These are phyloP conservation scores for Drosophila lacertosa DNA, from an alignment of 1,140 invertebrate species.

Conservation along the genomic window DNA sequence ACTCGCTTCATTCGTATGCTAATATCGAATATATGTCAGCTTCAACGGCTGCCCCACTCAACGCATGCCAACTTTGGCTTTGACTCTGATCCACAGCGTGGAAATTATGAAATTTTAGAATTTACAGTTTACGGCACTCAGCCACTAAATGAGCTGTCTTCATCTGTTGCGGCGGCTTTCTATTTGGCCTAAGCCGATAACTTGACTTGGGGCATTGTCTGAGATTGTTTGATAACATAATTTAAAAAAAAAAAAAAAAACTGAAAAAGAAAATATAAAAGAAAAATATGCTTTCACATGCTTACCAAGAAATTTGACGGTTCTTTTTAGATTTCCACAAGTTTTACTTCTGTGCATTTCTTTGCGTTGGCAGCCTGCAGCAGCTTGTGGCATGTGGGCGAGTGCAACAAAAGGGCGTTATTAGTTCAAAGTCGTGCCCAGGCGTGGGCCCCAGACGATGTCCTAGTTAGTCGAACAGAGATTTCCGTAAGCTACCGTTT, in stretches of 20 bases:
- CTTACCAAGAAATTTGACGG: conserved; percentile 29
- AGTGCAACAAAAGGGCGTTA: conserved; percentile 40
- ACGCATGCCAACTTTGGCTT: background rate
- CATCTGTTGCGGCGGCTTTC: conserved; percentile 19
- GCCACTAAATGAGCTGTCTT: conserved; percentile 39
- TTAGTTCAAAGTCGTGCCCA: conserved; percentile 50
- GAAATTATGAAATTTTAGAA: conserved; percentile 42
- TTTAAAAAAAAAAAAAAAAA: conserved; percentile 12
- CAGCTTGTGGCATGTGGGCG: conserved; percentile 34
- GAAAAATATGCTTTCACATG: conserved; percentile 32
- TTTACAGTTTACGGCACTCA: conserved; percentile 13
- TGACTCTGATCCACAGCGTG: conserved; percentile 22
- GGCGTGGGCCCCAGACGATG: conserved; percentile 34
- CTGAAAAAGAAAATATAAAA: background rate
- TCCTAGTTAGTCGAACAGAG: conserved; percentile 22
- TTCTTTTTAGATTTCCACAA: conserved; percentile 12
- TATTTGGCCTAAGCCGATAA: conserved; percentile 46
- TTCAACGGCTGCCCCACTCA: conserved; percentile 38
- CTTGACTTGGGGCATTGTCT: conserved; percentile 42
- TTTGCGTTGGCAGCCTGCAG: conserved; percentile 18
- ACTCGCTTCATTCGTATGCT: conserved; percentile 62
- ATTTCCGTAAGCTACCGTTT: conserved; percentile 18
- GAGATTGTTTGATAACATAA: conserved; percentile 47
- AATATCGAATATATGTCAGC: conserved; percentile 72
- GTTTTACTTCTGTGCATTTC: conserved; percentile 14